Evolutionary conservation across 2,113 vertebrate species (phyloP).

Genomic region (Oreochromis aureus): DNA sequence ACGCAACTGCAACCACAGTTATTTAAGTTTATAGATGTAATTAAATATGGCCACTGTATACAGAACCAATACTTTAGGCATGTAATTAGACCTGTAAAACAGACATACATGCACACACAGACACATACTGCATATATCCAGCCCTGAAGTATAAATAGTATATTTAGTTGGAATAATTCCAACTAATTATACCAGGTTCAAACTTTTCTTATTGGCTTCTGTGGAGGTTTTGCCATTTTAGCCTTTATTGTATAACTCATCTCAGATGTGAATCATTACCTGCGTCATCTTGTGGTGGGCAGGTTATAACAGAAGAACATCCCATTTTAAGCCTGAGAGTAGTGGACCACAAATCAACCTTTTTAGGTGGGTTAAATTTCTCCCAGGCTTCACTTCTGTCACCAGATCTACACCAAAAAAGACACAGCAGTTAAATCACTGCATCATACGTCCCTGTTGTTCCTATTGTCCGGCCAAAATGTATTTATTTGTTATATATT

Average conservation of each 20-base stretch:
- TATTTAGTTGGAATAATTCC: not conserved
- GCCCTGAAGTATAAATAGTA: not conserved
- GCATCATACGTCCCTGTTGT: not conserved
- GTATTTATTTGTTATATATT: not conserved
- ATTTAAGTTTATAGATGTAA: not conserved
- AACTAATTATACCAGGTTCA: not conserved
- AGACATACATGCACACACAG: not conserved
- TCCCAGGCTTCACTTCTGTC: not conserved
- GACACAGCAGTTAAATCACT: not conserved
- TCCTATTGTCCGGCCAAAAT: fast-evolving
- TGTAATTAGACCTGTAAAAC: not conserved
- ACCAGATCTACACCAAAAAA: not conserved
- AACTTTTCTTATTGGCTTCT: not conserved
- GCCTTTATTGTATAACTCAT: not conserved
- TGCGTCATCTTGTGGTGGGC: not conserved
- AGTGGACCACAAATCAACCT: not conserved
- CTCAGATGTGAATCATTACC: not conserved
- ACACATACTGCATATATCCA: not conserved
- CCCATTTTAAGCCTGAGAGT: not conserved
- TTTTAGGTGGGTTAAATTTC: not conserved
- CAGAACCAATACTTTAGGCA: not conserved
- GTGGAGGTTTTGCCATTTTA: not conserved
- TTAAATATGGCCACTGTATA: not conserved
- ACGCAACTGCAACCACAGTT: not conserved
- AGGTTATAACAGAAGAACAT: not conserved